Percentiles rank a stretch among this genome's conserved stretches.
phyloP scores from a whole-genome alignment of 2,797 vertebrate genomes.

The Enteromius thamalakanensis region DNA sequence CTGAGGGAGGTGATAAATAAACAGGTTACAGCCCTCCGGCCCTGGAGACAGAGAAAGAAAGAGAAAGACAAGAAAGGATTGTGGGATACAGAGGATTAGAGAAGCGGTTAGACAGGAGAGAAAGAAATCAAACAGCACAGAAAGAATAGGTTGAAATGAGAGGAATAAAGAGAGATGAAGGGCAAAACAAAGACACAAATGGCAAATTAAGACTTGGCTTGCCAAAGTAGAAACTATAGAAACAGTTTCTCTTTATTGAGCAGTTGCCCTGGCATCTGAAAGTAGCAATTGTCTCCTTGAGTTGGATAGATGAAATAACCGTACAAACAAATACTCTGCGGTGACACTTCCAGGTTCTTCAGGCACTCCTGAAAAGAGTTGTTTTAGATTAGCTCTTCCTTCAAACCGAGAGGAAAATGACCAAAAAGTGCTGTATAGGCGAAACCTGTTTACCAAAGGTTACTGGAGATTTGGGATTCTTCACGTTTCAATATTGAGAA shows the following conservation, averaged over 20 bases:
- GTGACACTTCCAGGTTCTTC: background rate
- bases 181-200: slow-evolving; percentile 37
- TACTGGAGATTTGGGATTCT: background rate
- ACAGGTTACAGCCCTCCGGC: slow-evolving; percentile 99
- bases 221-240: slow-evolving; percentile 16
- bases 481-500: background rate
- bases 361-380: slow-evolving; percentile 19
- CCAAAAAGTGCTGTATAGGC: background rate
- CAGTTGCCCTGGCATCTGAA: slow-evolving; percentile 18
- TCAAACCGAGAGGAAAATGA: background rate
- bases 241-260: slow-evolving; percentile 23
- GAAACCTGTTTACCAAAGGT: background rate
- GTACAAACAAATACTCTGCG: background rate
- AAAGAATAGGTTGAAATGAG: slow-evolving; percentile 48
- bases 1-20: slow-evolving; percentile 99
- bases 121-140: slow-evolving; percentile 7
- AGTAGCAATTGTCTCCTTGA: slow-evolving; percentile 23
- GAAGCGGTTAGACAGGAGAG: slow-evolving; percentile 43
- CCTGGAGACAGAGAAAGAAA: slow-evolving; percentile 77
- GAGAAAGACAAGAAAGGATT: slow-evolving; percentile 62
- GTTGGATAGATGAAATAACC: slow-evolving; percentile 16
- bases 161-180: slow-evolving; percentile 29
- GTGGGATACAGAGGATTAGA: slow-evolving; percentile 55
- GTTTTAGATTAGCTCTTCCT: slow-evolving; percentile 9
- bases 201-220: slow-evolving; percentile 37